Evolutionary conservation across 2,888 invertebrate species (phyloP).

Genomic region (Nebria salina): DNA sequence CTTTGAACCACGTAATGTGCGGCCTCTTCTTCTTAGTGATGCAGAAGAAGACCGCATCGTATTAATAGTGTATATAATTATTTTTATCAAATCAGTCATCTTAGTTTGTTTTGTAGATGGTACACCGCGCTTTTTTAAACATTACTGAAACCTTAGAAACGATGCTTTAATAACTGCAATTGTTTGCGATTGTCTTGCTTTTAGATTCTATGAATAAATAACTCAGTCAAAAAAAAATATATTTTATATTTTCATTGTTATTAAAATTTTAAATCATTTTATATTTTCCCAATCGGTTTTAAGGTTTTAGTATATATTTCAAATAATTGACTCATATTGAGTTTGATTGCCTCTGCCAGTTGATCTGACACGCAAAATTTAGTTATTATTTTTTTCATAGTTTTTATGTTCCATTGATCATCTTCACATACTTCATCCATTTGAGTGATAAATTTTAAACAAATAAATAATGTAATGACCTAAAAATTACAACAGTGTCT

Average conservation of each 20-base stretch:
- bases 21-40: constrained; percentile 39
- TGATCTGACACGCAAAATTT: constrained; percentile 25
- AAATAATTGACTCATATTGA: constrained; percentile 48
- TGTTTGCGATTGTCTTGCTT: not conserved
- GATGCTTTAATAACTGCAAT: constrained; percentile 16
- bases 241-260: not conserved
- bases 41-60: constrained; percentile 33
- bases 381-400: constrained; percentile 23
- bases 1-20: constrained; percentile 40
- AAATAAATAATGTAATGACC: constrained; percentile 30
- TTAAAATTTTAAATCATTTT: constrained; percentile 24
- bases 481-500: constrained; percentile 19
- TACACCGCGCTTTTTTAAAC: constrained; percentile 38
- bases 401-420: constrained; percentile 32
- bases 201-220: not conserved
- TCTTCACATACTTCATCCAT: constrained; percentile 20
- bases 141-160: constrained; percentile 27
- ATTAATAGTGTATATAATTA: constrained; percentile 42
- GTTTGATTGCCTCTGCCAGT: constrained; percentile 28
- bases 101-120: constrained; percentile 27
- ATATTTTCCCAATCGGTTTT: constrained; percentile 23
- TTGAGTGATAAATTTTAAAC: constrained; percentile 36
- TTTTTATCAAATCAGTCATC: constrained; percentile 40
- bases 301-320: constrained; percentile 47
- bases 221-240: not conserved